Evolutionary conservation across 2,113 vertebrate genomes (phyloP).

Genomic region (Vimba vimba): DNA sequence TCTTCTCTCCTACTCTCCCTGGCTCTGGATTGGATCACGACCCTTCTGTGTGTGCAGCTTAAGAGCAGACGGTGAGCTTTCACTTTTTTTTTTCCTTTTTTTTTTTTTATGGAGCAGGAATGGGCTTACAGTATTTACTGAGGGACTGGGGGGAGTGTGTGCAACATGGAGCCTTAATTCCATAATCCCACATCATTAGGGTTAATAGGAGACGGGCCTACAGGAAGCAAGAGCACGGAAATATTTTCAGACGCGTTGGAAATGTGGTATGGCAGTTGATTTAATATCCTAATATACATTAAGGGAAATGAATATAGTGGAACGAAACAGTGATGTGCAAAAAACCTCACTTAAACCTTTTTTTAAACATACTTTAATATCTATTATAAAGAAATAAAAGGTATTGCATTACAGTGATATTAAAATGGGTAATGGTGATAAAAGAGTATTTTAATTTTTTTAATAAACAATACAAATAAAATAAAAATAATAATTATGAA

Average conservation of each 20-base stretch:
- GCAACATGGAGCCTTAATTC: constrained; percentile 84
- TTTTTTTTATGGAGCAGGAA: constrained; percentile 75
- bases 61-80: constrained; percentile 87
- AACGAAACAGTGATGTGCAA: neutral
- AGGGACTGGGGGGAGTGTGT: constrained; percentile 86
- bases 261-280: neutral
- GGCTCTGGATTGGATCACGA: constrained; percentile 89
- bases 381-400: neutral
- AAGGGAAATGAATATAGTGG: neutral
- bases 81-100: constrained; percentile 77
- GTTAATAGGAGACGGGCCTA: constrained; percentile 82
- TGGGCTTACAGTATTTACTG: constrained; percentile 89
- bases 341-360: neutral
- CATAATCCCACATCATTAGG: constrained; percentile 87
- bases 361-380: neutral
- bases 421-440: too few relatives aligned
- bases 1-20: constrained; percentile 77
- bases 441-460: too few relatives aligned
- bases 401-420: neutral
- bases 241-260: constrained; percentile 41
- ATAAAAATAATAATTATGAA: too few relatives aligned
- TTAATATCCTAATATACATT: neutral
- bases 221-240: constrained; percentile 74
- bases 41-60: constrained; percentile 84
- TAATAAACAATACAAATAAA: too few relatives aligned